Evolutionary conservation across 2,888 invertebrate genomes (phyloP), one percentile per base, ranked within the genome.

Genomic region (Dexiosoma caninum): DNA sequence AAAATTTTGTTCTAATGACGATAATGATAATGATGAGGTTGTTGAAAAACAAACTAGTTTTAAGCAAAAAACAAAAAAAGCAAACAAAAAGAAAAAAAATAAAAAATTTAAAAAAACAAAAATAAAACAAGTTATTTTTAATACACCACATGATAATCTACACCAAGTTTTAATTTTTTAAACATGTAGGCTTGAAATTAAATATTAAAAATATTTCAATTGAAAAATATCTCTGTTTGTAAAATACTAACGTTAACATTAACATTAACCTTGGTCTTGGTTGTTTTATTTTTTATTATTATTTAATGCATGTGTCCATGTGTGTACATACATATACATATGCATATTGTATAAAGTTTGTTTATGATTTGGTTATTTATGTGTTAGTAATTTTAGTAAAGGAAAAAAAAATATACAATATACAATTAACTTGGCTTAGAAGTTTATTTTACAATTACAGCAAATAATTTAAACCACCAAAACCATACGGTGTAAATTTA

Each of bases 251-350:
- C 76, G 76, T 72, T n/a, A n/a, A n/a, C 69, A 79, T 79, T 81
- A 81, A 81, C 72, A 77, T 81, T 81, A 77, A 77, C 77, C 77
- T 81, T 81, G 77, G 77, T 77, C 77, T 76, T 81, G 76, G 76
- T 69, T 67, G n/a, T n/a, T n/a, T n/a, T n/a, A n/a, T n/a, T n/a
- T 76, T 62, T 62, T 51, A 62, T 76, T 76, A 55, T 44, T 49
- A 53, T 60, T 72, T 44, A 57, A 64, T 44, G 35, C n/a, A 10
- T 16, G 42, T 16, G 53, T 55, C 35, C 19, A 10, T n/a, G 35
- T 27, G 21, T 51, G 49, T 51, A 4, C 14, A 32, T 53, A 35
- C 32, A 60, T 37, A 16, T 59, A 9, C 35, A n/a, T n/a, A 2
- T 35, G 4, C 37, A 4, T 32, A 9, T 57, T 57, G 7, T n/a